Conservation (phyloP, 2,797 vertebrate species). For the Acrossocheilus fasciatus region DNA sequence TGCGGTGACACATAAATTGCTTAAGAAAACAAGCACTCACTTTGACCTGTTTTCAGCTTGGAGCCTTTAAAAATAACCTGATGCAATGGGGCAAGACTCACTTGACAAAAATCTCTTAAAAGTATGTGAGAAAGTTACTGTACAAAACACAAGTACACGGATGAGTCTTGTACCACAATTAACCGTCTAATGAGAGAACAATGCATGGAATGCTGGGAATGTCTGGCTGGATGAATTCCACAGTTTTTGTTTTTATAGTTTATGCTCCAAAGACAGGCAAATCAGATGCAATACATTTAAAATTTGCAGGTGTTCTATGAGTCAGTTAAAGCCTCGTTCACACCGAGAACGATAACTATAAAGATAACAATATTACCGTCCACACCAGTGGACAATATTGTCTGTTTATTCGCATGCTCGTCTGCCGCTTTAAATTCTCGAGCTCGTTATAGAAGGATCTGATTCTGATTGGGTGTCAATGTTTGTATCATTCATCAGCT, state of each 20-base stretch:
- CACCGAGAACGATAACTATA: too few species aligned
- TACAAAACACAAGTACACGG: conserved; percentile 50
- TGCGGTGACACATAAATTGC: conserved; percentile 68
- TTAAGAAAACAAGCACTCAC: conserved; percentile 64
- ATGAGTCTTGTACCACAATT: conserved; percentile 73
- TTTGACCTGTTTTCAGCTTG: conserved; percentile 64
- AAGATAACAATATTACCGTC: too few species aligned
- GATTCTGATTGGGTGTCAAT: too few species aligned
- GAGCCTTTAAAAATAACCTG: conserved; percentile 61
- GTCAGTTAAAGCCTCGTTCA: conserved; percentile 34
- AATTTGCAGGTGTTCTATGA: background rate
- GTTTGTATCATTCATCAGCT: too few species aligned
- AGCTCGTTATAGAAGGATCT: too few species aligned
- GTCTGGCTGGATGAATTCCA: conserved; percentile 55
- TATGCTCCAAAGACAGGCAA: conserved; percentile 69
- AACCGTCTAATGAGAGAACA: conserved; percentile 64
- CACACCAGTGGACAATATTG: too few species aligned
- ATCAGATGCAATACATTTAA: conserved; percentile 62
- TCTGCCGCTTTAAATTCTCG: too few species aligned
- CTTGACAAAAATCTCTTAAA: background rate
- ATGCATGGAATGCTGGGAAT: conserved; percentile 42
- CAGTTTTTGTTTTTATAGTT: conserved; percentile 68
- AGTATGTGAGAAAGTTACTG: background rate
- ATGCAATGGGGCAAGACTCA: conserved; percentile 29
- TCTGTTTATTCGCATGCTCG: too few species aligned